These are phyloP conservation scores for Nipponacmea schrenckii DNA, from an alignment of 2,888 invertebrate species.

Conservation along the genomic window DNA sequence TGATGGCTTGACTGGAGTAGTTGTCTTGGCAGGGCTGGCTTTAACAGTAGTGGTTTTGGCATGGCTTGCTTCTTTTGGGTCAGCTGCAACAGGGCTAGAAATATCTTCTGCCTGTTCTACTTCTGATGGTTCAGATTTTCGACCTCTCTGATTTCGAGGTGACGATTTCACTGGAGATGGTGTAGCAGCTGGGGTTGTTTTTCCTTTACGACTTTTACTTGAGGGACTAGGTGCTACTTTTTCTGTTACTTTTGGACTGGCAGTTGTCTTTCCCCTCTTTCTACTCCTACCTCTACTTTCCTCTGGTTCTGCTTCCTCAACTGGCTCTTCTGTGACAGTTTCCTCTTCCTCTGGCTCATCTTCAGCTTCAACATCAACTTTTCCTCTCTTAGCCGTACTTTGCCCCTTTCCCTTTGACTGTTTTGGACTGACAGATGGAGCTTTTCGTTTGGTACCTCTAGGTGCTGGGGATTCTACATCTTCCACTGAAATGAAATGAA, in stretches of 20 bases:
- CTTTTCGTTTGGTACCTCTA: background rate
- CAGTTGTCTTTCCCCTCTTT: conserved; percentile 4
- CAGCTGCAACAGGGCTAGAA: conserved; percentile 14
- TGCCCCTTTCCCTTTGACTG: background rate
- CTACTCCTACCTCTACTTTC: background rate
- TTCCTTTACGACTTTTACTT: background rate
- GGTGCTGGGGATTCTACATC: background rate
- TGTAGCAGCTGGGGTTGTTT: background rate
- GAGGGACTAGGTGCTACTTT: background rate
- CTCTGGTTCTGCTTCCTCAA: background rate
- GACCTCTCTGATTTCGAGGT: conserved; percentile 15
- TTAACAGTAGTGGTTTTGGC: background rate
- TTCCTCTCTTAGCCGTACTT: conserved; percentile 8
- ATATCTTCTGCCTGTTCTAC: background rate
- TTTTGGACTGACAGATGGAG: background rate
- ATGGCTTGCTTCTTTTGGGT: conserved; percentile 25
- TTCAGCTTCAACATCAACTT: conserved; percentile 8
- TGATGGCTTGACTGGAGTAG: too few relatives aligned
- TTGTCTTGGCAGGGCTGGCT: too few relatives aligned
- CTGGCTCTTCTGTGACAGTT: conserved; percentile 15
- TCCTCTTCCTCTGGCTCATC: conserved; percentile 10
- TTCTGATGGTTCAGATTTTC: background rate
- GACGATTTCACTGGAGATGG: background rate
- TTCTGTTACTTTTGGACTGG: background rate
- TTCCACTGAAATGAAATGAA: background rate